These are phyloP conservation scores for Myiotriccus ornatus DNA, from an alignment of 2,797 vertebrate genomes.

Conservation along the genomic window DNA sequence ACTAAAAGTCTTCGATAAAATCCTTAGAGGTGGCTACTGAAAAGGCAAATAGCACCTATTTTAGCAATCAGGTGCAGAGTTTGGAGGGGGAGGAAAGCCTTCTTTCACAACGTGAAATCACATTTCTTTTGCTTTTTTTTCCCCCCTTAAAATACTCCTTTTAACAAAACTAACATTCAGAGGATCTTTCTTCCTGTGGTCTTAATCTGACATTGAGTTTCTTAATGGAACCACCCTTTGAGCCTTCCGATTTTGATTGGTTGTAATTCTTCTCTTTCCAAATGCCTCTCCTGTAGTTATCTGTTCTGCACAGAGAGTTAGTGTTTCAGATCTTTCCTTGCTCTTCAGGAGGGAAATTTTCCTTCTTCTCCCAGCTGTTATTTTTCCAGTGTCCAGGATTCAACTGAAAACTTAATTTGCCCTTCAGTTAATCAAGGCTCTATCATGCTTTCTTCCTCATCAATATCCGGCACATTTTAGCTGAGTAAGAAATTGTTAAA, in stretches of 20 bases:
- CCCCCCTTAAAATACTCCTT: slow-evolving; percentile 15
- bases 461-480: background rate
- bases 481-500: slow-evolving; percentile 60
- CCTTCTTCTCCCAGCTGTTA: background rate
- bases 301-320: background rate
- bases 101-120: slow-evolving; percentile 24
- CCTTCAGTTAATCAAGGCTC: slow-evolving; percentile 60
- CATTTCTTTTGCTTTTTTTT: background rate
- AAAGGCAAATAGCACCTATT: slow-evolving; percentile 50
- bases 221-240: slow-evolving; percentile 23
- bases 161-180: slow-evolving; percentile 46
- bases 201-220: slow-evolving; percentile 17
- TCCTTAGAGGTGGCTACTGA: background rate
- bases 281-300: slow-evolving; percentile 2
- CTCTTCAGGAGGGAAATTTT: background rate
- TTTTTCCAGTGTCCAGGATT: slow-evolving; percentile 10
- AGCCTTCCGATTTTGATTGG: background rate
- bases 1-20: background rate
- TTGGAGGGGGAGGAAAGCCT: background rate
- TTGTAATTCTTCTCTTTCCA: slow-evolving; percentile 20
- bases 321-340: background rate
- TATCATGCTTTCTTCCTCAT: background rate
- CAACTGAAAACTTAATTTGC: slow-evolving; percentile 51
- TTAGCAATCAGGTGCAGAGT: slow-evolving; percentile 33
- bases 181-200: slow-evolving; percentile 38